Percentiles rank a stretch among this genome's conserved stretches.
Conservation (phyloP, 2,888 invertebrate genomes). For the Fissipunctia ypsillon region DNA sequence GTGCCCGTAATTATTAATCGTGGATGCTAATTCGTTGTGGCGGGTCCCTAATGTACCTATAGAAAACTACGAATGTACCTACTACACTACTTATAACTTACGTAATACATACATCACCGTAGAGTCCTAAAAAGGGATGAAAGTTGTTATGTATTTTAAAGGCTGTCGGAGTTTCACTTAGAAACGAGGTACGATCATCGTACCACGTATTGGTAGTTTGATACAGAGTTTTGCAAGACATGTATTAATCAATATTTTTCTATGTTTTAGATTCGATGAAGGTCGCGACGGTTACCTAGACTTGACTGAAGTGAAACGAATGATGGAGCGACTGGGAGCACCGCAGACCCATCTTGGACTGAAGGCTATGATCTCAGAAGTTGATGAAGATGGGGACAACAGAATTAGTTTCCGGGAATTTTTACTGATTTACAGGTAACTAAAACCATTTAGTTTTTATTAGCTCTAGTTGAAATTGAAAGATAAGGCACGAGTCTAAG, state of each 20-base stretch:
- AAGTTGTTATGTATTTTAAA: conserved; percentile 20
- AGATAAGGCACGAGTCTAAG: neutral
- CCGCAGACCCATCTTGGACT: conserved; percentile 98
- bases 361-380: conserved; percentile 98
- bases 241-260: conserved; percentile 32
- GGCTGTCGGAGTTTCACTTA: conserved; percentile 19
- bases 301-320: conserved; percentile 96
- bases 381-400: conserved; percentile 96
- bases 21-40: neutral
- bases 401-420: conserved; percentile 98
- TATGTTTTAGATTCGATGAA: conserved; percentile 95
- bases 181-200: neutral
- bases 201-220: neutral
- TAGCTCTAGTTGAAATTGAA: no score
- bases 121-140: conserved; percentile 10
- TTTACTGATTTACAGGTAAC: conserved; percentile 92
- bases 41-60: neutral
- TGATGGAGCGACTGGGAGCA: conserved; percentile 99
- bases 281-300: conserved; percentile 97
- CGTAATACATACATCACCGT: neutral
- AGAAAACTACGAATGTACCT: neutral
- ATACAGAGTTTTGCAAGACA: neutral
- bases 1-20: neutral
- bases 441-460: neutral
- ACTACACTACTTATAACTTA: neutral